phyloP scores from a whole-genome alignment of 2,888 invertebrate species.

The Caenorhabditis sinica region DNA sequence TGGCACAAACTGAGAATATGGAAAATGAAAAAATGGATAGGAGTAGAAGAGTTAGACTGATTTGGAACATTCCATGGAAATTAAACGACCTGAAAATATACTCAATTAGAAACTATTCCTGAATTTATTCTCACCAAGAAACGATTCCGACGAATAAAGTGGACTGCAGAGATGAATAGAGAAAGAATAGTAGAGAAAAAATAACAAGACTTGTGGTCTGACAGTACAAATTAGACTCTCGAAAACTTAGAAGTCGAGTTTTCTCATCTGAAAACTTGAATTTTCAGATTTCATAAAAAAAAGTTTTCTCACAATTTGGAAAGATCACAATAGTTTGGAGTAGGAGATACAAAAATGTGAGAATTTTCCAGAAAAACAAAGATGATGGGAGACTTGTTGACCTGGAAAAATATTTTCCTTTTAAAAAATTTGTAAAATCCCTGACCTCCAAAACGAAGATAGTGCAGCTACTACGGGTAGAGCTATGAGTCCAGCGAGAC shows the following conservation, averaged over 20 bases:
- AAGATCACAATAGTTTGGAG: constrained; percentile 51
- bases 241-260: constrained; percentile 40
- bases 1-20: constrained; percentile 43
- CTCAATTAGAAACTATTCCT: background rate
- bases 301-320: constrained; percentile 45
- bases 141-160: constrained; percentile 45
- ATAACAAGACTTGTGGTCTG: constrained; percentile 27
- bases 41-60: constrained; percentile 13
- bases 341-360: constrained; percentile 47
- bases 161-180: constrained; percentile 36
- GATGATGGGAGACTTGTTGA: constrained; percentile 36
- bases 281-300: background rate
- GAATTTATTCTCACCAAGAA: constrained; percentile 8
- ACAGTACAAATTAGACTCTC: constrained; percentile 43
- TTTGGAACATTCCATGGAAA: constrained; percentile 35
- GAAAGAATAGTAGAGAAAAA: constrained; percentile 28
- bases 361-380: constrained; percentile 58
- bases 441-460: constrained; percentile 31
- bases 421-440: background rate
- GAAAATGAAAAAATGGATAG: constrained; percentile 55
- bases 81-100: constrained; percentile 47
- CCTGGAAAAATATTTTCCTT: background rate
- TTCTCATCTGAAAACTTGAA: constrained; percentile 43
- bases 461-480: constrained; percentile 32
- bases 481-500: constrained; percentile 30